phyloP scores from a whole-genome alignment of 2,797 vertebrate species.

The Heterohyrax brucei region DNA sequence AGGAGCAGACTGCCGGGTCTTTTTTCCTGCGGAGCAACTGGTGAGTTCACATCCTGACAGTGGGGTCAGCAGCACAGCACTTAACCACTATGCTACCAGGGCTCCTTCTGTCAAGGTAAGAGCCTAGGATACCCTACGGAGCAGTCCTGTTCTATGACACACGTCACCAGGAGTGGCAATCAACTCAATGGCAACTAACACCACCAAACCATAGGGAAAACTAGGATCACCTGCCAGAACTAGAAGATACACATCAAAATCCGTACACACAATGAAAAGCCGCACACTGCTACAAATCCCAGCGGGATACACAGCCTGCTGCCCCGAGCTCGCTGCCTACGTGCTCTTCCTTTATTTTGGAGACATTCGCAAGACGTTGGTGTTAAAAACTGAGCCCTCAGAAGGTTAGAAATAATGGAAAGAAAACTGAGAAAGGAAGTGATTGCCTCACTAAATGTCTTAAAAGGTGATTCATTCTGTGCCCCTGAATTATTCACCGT shows the following conservation, averaged over 20 bases:
- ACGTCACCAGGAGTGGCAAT: too few relatives aligned
- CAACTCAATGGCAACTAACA: too few relatives aligned
- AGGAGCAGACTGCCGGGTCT: too few relatives aligned
- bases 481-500: background rate
- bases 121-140: too few relatives aligned
- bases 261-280: background rate
- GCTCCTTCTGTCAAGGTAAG: too few relatives aligned
- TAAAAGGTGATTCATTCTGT: background rate
- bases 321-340: background rate
- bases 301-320: accelerated
- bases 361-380: accelerated
- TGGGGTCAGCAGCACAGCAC: too few relatives aligned
- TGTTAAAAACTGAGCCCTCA: background rate
- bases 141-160: too few relatives aligned
- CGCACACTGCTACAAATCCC: accelerated
- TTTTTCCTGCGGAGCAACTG: too few relatives aligned
- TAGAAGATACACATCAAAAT: background rate
- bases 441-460: background rate
- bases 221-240: background rate
- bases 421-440: background rate
- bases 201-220: background rate
- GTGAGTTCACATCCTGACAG: too few relatives aligned
- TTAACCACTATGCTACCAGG: too few relatives aligned
- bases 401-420: background rate
- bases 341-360: accelerated